Evolutionary conservation across 2,888 invertebrate genomes (phyloP).

Genomic region (Heliothis peltigera): DNA sequence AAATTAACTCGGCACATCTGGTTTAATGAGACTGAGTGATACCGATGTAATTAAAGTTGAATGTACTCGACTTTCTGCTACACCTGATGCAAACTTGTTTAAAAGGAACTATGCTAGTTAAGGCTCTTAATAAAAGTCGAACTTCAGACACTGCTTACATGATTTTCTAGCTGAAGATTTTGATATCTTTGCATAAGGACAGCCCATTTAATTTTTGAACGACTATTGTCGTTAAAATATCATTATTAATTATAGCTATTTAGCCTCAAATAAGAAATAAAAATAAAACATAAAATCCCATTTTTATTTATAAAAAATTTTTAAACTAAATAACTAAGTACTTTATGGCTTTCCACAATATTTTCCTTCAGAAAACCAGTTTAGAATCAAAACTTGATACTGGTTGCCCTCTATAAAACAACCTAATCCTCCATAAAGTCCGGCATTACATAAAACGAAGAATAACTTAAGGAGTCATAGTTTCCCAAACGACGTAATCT

Average conservation of each 20-base stretch:
- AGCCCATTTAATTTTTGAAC: too few species aligned
- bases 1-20: background rate
- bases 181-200: too few species aligned
- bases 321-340: background rate
- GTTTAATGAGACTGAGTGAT: conserved; percentile 11
- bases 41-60: conserved; percentile 6
- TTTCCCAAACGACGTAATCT: conserved; percentile 37
- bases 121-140: background rate
- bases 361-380: background rate
- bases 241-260: background rate
- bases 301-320: background rate
- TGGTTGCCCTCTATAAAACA: conserved; percentile 14
- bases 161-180: too few species aligned
- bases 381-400: conserved; percentile 21
- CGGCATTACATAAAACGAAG: conserved; percentile 42
- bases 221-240: background rate
- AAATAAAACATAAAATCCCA: background rate
- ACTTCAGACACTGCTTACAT: too few species aligned
- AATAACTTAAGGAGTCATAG: conserved; percentile 44
- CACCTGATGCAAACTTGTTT: background rate
- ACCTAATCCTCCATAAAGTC: conserved; percentile 36
- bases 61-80: background rate
- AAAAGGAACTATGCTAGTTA: background rate
- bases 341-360: background rate
- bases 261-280: background rate